These are phyloP conservation scores for Argentina silus DNA, from an alignment of 2,797 vertebrate genomes.

Conservation along the genomic window DNA sequence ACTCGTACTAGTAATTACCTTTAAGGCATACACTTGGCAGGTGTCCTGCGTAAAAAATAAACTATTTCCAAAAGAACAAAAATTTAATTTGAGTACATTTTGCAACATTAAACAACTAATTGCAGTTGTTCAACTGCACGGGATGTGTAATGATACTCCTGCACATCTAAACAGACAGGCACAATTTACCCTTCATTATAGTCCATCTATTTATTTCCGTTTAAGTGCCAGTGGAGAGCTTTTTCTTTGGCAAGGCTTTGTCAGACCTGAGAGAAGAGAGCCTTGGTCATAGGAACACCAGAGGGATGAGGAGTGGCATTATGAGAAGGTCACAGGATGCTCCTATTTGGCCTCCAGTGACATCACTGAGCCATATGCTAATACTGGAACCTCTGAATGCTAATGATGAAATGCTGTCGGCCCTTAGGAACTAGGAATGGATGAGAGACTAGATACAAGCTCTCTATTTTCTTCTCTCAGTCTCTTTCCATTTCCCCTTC, in stretches of 20 bases:
- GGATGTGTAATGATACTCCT: neutral
- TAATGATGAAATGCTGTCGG: slow-evolving; percentile 52
- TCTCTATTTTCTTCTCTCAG: slow-evolving; percentile 29
- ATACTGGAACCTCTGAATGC: slow-evolving; percentile 69
- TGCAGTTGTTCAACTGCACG: neutral
- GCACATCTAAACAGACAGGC: neutral
- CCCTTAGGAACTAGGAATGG: slow-evolving; percentile 49
- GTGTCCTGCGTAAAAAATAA: neutral
- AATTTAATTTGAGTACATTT: no score
- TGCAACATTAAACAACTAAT: neutral
- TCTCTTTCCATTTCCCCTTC: slow-evolving; percentile 56
- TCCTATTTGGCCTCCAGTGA: slow-evolving; percentile 71
- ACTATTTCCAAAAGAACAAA: neutral
- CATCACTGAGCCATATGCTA: slow-evolving; percentile 65
- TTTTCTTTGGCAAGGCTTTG: slow-evolving; percentile 64
- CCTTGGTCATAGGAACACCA: slow-evolving; percentile 60
- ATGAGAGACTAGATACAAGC: slow-evolving; percentile 49
- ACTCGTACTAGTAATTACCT: neutral
- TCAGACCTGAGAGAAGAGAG: slow-evolving; percentile 60
- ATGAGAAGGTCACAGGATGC: slow-evolving; percentile 73
- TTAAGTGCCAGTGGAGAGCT: slow-evolving; percentile 33
- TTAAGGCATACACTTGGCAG: neutral
- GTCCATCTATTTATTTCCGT: slow-evolving; percentile 43
- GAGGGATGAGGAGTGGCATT: slow-evolving; percentile 54
- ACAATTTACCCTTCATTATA: slow-evolving; percentile 36